These are phyloP conservation scores for Chymomyza amoena DNA, from an alignment of 2,888 invertebrate genomes.

Conservation along the genomic window DNA sequence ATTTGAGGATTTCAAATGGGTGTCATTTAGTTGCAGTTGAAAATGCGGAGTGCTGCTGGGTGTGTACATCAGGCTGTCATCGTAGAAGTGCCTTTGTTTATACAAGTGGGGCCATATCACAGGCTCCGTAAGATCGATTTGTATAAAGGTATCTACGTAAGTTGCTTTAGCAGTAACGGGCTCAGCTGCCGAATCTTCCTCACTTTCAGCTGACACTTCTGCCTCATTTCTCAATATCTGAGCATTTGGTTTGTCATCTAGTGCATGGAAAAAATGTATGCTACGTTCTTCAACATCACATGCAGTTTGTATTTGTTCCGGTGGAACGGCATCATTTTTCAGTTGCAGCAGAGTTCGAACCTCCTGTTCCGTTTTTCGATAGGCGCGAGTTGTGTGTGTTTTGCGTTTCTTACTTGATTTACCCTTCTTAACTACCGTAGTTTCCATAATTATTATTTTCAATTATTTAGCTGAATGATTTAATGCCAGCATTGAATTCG, in stretches of 20 bases:
- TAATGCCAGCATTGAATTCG: background rate
- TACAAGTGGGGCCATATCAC: conserved; percentile 37
- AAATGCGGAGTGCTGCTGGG: conserved; percentile 52
- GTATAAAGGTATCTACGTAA: conserved; percentile 70
- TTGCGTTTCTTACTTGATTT: conserved; percentile 54
- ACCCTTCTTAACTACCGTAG: conserved; percentile 16
- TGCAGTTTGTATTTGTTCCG: conserved; percentile 25
- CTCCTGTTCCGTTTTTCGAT: conserved; percentile 67
- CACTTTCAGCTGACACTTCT: background rate
- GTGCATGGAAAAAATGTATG: conserved; percentile 61
- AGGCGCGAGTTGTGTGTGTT: conserved; percentile 65
- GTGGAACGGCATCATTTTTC: conserved; percentile 24
- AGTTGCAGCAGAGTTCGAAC: conserved; percentile 58
- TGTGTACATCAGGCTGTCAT: conserved; percentile 50
- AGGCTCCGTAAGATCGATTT: conserved; percentile 69
- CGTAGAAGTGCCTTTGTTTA: conserved; percentile 39
- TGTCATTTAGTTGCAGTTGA: conserved; percentile 41
- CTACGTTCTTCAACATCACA: conserved; percentile 45
- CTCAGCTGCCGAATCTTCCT: conserved; percentile 17
- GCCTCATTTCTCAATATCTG: conserved; percentile 3
- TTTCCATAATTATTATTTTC: background rate
- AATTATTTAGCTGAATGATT: background rate
- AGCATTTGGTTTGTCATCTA: conserved; percentile 7
- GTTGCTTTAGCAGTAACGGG: background rate
- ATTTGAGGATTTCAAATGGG: conserved; percentile 20